Conservation (phyloP, 2,113 vertebrate genomes). For the Galemys pyrenaicus region DNA sequence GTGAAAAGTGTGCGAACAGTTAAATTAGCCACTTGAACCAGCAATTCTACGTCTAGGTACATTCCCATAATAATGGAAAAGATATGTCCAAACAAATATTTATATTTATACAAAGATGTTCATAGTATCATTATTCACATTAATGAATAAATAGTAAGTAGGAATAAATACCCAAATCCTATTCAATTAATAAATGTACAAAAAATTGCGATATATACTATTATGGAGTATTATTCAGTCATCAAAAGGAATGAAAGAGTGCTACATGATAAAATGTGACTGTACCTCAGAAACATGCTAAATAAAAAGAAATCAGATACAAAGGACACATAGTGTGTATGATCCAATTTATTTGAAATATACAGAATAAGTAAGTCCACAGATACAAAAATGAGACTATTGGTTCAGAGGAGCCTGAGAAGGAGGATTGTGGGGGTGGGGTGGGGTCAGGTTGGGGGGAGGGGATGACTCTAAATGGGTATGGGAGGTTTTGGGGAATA, state of each 20-base stretch:
- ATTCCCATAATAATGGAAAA: background rate
- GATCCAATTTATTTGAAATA: background rate
- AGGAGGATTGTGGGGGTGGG: background rate
- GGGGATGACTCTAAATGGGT: background rate
- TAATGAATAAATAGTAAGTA: background rate
- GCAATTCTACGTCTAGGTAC: background rate
- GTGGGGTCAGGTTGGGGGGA: no score
- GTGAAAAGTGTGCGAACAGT: background rate
- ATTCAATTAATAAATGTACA: rapidly evolving
- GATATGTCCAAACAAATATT: background rate
- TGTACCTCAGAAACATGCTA: background rate
- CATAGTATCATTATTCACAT: background rate
- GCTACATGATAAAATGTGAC: background rate
- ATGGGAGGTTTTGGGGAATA: background rate
- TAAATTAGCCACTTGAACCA: background rate
- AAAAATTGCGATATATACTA: background rate
- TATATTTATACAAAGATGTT: background rate
- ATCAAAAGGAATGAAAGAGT: background rate
- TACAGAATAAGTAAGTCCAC: background rate
- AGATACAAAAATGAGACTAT: background rate
- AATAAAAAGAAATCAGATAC: background rate
- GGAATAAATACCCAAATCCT: background rate
- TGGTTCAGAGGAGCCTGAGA: background rate
- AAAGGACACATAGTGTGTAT: background rate
- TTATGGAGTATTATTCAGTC: background rate